These are phyloP conservation scores for Andricus grossulariae DNA, from an alignment of 1,140 invertebrate genomes.

Conservation along the genomic window DNA sequence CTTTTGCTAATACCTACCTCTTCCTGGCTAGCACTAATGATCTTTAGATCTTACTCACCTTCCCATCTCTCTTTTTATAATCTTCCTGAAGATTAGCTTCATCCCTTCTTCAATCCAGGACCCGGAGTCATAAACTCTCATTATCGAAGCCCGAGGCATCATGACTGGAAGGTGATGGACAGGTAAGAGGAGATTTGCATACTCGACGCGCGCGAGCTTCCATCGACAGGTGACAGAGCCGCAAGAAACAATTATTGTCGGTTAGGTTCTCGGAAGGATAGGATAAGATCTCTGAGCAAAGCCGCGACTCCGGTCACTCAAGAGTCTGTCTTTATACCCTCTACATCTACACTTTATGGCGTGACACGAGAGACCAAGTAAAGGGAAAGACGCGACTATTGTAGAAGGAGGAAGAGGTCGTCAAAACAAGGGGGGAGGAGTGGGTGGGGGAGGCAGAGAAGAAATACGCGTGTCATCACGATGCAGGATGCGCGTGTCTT, in stretches of 20 bases:
- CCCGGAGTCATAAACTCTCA: too few species aligned
- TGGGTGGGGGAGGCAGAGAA: background rate
- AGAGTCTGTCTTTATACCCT: slow-evolving; percentile 10
- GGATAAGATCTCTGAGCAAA: slow-evolving; percentile 11
- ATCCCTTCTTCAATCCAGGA: too few species aligned
- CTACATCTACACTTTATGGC: slow-evolving; percentile 8
- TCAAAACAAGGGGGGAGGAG: background rate
- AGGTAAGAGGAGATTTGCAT: slow-evolving; percentile 13
- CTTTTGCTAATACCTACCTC: too few species aligned
- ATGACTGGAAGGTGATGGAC: slow-evolving; percentile 3
- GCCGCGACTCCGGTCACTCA: slow-evolving; percentile 15
- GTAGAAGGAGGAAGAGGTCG: background rate
- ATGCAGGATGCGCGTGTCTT: slow-evolving; percentile 29
- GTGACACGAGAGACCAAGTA: background rate
- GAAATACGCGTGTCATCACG: slow-evolving; percentile 29
- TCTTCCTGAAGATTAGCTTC: too few species aligned
- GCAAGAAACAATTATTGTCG: slow-evolving; percentile 26
- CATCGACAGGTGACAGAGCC: slow-evolving; percentile 9
- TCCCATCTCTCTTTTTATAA: too few species aligned
- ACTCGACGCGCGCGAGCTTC: background rate
- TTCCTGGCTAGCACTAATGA: too few species aligned
- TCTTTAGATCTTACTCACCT: too few species aligned
- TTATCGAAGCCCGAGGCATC: too few species aligned
- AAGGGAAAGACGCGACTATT: background rate
- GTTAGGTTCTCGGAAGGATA: slow-evolving; percentile 15